Percentiles rank a stretch among this genome's conserved stretches.
Evolutionary conservation across 2,797 vertebrate species (phyloP).

Genomic region (Sebastes minor): DNA sequence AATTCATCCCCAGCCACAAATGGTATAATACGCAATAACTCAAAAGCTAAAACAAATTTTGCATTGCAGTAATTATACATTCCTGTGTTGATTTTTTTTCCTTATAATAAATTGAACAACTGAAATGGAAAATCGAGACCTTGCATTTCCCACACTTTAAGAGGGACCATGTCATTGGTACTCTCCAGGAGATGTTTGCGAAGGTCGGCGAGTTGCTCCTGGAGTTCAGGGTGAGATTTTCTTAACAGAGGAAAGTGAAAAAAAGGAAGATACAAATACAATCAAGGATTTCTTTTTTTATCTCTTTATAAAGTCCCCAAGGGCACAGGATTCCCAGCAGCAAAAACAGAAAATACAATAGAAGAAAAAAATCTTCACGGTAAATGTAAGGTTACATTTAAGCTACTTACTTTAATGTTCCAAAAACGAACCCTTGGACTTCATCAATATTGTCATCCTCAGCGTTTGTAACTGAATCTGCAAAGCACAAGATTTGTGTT

Average conservation of each 20-base stretch:
- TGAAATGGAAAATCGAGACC: constrained; percentile 76
- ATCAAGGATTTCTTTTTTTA: not conserved
- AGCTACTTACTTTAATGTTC: constrained; percentile 88
- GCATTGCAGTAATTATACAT: not conserved
- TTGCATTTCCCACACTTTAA: constrained; percentile 98
- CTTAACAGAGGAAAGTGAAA: constrained; percentile 66
- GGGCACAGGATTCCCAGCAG: not conserved
- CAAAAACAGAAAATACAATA: not conserved
- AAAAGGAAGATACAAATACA: not conserved
- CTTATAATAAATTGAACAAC: not conserved
- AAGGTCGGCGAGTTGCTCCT: constrained; percentile 86
- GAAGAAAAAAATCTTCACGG: not conserved
- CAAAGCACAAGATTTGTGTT: constrained; percentile 10
- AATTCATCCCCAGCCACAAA: not conserved
- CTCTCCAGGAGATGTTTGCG: constrained; percentile 93
- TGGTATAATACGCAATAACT: not conserved
- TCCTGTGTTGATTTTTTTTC: not conserved
- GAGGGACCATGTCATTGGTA: constrained; percentile 88
- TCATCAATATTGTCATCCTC: constrained; percentile 85
- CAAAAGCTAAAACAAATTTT: not conserved
- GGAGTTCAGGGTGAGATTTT: constrained; percentile 88
- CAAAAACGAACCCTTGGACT: constrained; percentile 94
- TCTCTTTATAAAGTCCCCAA: not conserved
- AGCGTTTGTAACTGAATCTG: constrained; percentile 78
- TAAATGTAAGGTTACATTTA: not conserved